phyloP scores from a whole-genome alignment of 2,113 vertebrate genomes.

The Meriones unguiculatus region DNA sequence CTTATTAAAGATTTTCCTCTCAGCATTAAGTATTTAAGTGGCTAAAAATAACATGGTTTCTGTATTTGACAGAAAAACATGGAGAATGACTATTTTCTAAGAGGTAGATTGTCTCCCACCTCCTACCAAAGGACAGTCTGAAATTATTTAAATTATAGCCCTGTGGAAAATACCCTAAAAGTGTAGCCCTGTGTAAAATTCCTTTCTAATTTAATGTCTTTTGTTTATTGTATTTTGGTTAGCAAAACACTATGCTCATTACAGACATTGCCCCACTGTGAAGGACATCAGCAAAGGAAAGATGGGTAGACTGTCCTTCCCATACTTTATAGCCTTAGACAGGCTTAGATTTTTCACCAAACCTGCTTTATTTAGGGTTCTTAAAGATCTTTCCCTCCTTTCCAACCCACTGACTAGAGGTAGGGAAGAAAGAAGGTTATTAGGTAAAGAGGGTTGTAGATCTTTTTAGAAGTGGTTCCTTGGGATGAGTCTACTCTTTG shows the following conservation, averaged over 20 bases:
- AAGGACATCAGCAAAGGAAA: background rate
- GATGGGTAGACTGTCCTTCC: background rate
- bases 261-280: conserved; percentile 2
- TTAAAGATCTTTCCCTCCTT: too few relatives aligned
- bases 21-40: conserved; percentile 42
- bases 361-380: too few relatives aligned
- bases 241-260: conserved; percentile 47
- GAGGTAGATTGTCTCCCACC: conserved; percentile 14
- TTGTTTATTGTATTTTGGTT: conserved; percentile 62
- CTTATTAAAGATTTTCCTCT: conserved; percentile 23
- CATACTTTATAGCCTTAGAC: background rate
- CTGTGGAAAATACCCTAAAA: conserved; percentile 9
- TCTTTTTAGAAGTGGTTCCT: too few relatives aligned
- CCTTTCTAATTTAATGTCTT: conserved; percentile 27
- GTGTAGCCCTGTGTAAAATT: conserved; percentile 34
- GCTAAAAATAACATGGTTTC: conserved; percentile 10
- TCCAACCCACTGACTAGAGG: too few relatives aligned
- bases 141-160: conserved; percentile 53
- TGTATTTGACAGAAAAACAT: conserved; percentile 53
- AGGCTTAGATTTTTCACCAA: too few relatives aligned
- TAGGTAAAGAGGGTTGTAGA: too few relatives aligned
- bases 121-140: background rate
- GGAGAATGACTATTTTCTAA: conserved; percentile 44
- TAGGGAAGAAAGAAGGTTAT: too few relatives aligned
- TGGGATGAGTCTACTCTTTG: too few relatives aligned